Conservation (phyloP, 2,113 vertebrate species). For the Ailuropoda melanoleuca region DNA sequence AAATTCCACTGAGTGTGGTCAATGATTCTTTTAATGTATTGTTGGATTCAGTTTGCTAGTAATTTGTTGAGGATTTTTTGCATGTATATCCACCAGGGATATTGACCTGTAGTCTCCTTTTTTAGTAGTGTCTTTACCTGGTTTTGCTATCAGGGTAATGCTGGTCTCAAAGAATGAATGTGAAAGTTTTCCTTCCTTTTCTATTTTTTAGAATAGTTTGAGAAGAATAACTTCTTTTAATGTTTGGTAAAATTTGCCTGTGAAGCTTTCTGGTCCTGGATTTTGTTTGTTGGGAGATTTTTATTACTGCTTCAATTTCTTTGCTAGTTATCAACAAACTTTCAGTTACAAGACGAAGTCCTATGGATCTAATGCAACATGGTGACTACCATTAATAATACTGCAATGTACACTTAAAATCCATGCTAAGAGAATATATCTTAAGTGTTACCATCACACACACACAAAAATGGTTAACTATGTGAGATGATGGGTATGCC, state of each 20-base stretch:
- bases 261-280: neutral
- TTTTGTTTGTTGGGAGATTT: neutral
- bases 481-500: neutral
- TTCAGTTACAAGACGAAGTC: neutral
- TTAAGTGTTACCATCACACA: neutral
- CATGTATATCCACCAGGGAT: neutral
- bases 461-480: neutral
- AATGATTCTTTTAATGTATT: neutral
- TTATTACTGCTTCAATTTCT: neutral
- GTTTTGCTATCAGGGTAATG: neutral
- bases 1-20: neutral
- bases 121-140: neutral
- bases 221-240: neutral
- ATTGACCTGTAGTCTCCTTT: neutral
- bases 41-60: neutral
- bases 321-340: neutral
- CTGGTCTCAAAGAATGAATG: neutral
- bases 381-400: neutral
- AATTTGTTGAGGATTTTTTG: neutral
- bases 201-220: neutral
- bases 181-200: neutral
- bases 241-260: neutral
- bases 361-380: neutral
- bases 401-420: neutral
- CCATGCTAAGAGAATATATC: neutral